Evolutionary conservation across 2,797 vertebrate genomes (phyloP).

Genomic region (Forpus xanthops): DNA sequence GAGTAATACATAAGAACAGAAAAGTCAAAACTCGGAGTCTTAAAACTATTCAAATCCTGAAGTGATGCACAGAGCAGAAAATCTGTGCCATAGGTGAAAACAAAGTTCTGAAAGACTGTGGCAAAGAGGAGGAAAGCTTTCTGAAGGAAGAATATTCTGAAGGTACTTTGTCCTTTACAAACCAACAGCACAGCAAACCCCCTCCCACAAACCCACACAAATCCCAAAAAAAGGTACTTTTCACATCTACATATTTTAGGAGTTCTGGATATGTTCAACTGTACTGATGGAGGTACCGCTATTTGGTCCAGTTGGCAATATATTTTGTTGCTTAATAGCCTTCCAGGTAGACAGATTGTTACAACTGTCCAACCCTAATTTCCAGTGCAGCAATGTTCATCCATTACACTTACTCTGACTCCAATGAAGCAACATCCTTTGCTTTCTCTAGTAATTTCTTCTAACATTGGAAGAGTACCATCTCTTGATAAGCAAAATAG

Average conservation of each 20-base stretch:
- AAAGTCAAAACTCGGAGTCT: neutral
- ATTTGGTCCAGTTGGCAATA: neutral
- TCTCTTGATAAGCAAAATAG: neutral
- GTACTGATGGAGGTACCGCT: neutral
- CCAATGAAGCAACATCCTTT: neutral
- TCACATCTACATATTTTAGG: neutral
- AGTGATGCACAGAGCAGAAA: neutral
- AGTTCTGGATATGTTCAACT: neutral
- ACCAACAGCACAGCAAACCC: neutral
- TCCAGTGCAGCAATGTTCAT: slow-evolving; percentile 6
- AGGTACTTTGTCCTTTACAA: neutral
- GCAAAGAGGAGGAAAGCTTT: neutral
- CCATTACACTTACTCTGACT: neutral
- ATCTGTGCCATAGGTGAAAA: neutral
- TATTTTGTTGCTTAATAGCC: neutral
- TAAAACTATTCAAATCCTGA: neutral
- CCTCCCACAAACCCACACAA: neutral
- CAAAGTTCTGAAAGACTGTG: neutral
- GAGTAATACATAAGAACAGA: neutral
- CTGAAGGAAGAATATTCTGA: neutral
- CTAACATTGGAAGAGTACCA: neutral
- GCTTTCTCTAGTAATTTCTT: neutral
- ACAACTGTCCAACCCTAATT: neutral
- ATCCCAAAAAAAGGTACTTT: neutral
- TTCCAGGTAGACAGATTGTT: neutral